A percentile compares a stretch with the other conserved stretches of the same genome.
Conservation (phyloP, 2,797 vertebrate genomes). For the Cetoscarus ocellatus region DNA sequence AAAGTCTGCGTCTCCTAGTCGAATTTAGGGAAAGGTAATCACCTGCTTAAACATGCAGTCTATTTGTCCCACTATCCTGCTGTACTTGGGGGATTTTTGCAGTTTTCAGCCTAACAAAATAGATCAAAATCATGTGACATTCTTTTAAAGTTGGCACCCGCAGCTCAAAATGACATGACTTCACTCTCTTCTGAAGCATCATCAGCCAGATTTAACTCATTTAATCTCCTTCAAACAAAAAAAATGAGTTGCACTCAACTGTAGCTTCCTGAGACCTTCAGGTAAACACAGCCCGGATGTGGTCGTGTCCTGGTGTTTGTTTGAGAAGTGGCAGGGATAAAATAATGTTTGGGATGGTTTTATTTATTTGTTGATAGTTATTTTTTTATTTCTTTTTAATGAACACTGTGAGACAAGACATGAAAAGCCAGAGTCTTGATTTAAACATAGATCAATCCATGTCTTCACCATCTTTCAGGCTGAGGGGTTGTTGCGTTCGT, state of each 20-base stretch:
- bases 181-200: constrained; percentile 38
- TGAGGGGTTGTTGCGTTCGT: constrained; percentile 37
- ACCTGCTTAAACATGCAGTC: no score
- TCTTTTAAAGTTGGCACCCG: no score
- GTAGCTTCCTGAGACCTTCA: constrained; percentile 70
- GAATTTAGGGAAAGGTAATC: no score
- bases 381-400: constrained; percentile 64
- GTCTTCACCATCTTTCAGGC: constrained; percentile 34
- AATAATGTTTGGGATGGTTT: constrained; percentile 64
- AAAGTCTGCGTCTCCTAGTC: no score
- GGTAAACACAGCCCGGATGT: constrained; percentile 43
- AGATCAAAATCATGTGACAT: no score
- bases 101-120: no score
- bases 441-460: constrained; percentile 44
- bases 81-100: no score
- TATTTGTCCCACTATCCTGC: no score
- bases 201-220: constrained; percentile 39
- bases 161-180: no score
- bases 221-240: constrained; percentile 49
- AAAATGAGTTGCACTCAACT: constrained; percentile 61
- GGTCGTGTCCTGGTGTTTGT: constrained; percentile 64
- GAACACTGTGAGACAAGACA: constrained; percentile 79
- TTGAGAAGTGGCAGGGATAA: constrained; percentile 68
- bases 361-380: constrained; percentile 77
- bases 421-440: constrained; percentile 54